These are phyloP conservation scores for Eupithecia vulgata DNA, from an alignment of 2,888 invertebrate species.

Conservation along the genomic window DNA sequence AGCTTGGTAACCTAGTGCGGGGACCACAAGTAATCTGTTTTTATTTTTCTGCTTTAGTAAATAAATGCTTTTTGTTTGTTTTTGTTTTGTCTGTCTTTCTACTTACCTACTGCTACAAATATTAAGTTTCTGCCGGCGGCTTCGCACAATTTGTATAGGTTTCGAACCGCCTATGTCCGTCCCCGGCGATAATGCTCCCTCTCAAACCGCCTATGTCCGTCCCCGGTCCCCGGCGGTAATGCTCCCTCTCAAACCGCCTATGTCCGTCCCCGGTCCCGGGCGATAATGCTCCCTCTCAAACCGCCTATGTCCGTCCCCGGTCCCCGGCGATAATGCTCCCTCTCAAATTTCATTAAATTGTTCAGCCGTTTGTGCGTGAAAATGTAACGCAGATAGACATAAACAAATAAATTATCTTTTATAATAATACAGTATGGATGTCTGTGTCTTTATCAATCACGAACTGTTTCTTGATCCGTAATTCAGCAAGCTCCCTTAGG, in stretches of 20 bases:
- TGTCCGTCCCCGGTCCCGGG: background rate
- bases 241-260: background rate
- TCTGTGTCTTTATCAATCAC: background rate
- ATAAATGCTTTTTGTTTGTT: too few relatives aligned
- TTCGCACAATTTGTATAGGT: background rate
- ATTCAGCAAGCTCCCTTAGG: background rate
- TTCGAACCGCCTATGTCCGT: background rate
- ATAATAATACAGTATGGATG: background rate
- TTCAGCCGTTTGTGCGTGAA: background rate
- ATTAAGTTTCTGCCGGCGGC: background rate
- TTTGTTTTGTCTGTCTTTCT: background rate
- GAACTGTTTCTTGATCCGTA: background rate
- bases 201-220: background rate
- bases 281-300: too few relatives aligned
- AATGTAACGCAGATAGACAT: background rate
- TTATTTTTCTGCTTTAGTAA: too few relatives aligned
- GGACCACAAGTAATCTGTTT: too few relatives aligned
- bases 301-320: too few relatives aligned
- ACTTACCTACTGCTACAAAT: background rate
- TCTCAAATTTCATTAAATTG: too few relatives aligned
- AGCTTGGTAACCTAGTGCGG: too few relatives aligned
- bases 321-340: too few relatives aligned
- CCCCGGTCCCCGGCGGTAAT: too few relatives aligned
- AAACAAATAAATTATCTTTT: background rate
- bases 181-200: too few relatives aligned